Conservation (phyloP, 2,113 vertebrate genomes). For the Scortum barcoo region DNA sequence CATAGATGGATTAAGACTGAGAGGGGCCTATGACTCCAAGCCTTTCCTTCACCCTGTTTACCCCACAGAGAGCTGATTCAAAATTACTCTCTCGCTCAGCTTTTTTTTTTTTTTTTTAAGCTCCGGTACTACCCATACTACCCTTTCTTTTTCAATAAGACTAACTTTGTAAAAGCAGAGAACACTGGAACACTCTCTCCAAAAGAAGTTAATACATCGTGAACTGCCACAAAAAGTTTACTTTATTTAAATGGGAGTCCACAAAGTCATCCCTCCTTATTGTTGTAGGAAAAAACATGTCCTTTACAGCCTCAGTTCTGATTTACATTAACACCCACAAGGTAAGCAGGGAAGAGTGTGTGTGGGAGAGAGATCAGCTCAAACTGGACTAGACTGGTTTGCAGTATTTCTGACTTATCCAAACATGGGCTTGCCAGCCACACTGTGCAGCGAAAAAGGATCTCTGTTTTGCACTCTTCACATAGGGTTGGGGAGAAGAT, state of each 20-base stretch:
- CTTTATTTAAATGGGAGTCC: background rate
- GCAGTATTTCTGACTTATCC: conserved; percentile 24
- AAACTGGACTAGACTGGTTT: conserved; percentile 69
- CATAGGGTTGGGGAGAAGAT: background rate
- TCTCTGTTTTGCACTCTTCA: conserved; percentile 22
- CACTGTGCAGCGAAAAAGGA: conserved; percentile 2
- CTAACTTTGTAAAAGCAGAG: background rate
- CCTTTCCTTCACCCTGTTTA: background rate
- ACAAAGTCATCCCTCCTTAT: background rate
- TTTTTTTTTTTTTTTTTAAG: background rate
- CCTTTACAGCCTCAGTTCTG: background rate
- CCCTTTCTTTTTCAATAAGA: background rate
- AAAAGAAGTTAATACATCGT: background rate
- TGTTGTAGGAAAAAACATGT: background rate
- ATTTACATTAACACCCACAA: conserved; percentile 18
- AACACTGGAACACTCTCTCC: background rate
- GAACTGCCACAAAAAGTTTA: background rate
- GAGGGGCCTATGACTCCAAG: conserved; percentile 31
- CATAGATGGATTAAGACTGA: conserved; percentile 5
- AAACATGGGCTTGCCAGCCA: conserved; percentile 49
- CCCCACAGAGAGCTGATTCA: conserved; percentile 36
- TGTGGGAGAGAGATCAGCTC: conserved; percentile 32
- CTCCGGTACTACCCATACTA: too few species aligned
- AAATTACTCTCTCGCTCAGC: background rate
- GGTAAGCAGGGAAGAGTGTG: background rate